A percentile compares a stretch with the other conserved stretches of the same genome.
Evolutionary conservation across 2,113 vertebrate genomes (phyloP).

Genomic region (Amia ocellicauda): DNA sequence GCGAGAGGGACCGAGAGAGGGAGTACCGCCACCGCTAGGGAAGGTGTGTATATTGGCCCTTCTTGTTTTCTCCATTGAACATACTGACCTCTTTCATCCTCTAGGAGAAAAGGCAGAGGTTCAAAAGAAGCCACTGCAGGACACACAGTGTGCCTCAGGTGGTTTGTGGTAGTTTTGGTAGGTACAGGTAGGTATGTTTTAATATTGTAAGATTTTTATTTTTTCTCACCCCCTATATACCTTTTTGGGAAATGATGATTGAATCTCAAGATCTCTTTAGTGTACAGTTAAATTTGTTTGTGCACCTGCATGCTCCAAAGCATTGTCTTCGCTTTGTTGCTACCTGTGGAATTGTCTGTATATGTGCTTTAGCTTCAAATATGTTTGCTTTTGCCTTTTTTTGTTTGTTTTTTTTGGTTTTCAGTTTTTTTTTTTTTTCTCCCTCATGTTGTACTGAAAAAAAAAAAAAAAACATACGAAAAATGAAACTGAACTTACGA

Average conservation of each 20-base stretch:
- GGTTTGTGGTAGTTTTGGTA: slow-evolving; percentile 26
- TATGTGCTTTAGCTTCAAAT: too few relatives aligned
- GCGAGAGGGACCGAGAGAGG: slow-evolving; percentile 88
- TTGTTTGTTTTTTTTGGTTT: too few relatives aligned
- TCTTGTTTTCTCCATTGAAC: not conserved
- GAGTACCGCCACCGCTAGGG: slow-evolving; percentile 92
- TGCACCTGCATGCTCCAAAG: not conserved
- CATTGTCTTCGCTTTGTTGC: not conserved
- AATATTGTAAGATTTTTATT: not conserved
- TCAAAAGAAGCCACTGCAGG: slow-evolving; percentile 5
- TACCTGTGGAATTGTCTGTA: too few relatives aligned
- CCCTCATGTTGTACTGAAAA: too few relatives aligned
- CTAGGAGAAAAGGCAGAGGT: not conserved
- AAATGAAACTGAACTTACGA: too few relatives aligned
- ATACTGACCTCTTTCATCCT: slow-evolving; percentile 3
- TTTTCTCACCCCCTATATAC: too few relatives aligned
- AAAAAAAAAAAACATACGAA: too few relatives aligned
- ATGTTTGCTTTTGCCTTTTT: too few relatives aligned
- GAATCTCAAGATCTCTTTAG: too few relatives aligned
- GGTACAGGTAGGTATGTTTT: not conserved
- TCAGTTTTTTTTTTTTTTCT: too few relatives aligned
- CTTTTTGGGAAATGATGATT: too few relatives aligned
- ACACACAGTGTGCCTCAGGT: slow-evolving; percentile 41
- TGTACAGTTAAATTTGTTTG: not conserved
- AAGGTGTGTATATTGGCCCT: slow-evolving; percentile 68